A percentile compares a stretch with the other conserved stretches of the same genome.
Evolutionary conservation across 2,888 invertebrate species (phyloP).

Genomic region (Fragum fragum): DNA sequence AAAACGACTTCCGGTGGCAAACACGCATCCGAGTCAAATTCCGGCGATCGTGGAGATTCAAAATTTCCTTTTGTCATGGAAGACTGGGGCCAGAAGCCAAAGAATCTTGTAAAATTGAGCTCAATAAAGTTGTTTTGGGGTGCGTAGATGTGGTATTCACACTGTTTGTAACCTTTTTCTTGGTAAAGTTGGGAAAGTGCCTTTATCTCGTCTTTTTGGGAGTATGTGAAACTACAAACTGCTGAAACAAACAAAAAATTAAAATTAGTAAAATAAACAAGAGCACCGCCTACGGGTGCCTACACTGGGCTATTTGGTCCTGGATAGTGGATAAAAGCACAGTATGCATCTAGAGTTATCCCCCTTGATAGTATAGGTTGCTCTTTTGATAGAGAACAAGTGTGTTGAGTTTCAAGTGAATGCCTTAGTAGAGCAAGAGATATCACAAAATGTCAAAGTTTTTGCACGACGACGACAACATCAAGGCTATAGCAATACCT

Average conservation of each 20-base stretch:
- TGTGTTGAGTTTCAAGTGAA: too few species aligned
- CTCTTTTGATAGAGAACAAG: too few species aligned
- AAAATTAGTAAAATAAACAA: too few species aligned
- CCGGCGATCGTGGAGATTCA: constrained; percentile 44
- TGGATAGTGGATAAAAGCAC: too few species aligned
- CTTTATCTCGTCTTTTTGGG: constrained; percentile 72
- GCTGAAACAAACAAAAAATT: constrained; percentile 65
- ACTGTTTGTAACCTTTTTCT: constrained; percentile 71
- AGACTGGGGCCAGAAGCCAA: constrained; percentile 72
- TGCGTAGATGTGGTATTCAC: constrained; percentile 74
- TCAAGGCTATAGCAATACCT: too few species aligned
- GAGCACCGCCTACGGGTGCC: too few species aligned
- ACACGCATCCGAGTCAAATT: constrained; percentile 58
- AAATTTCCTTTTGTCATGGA: constrained; percentile 63
- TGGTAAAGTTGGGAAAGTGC: constrained; percentile 71
- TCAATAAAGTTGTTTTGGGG: constrained; percentile 72
- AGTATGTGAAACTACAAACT: constrained; percentile 77
- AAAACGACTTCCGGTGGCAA: constrained; percentile 72
- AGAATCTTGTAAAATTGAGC: constrained; percentile 76
- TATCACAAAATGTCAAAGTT: too few species aligned
- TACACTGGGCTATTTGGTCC: too few species aligned
- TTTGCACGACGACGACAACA: too few species aligned
- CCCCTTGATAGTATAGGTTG: too few species aligned
- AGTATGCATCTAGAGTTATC: too few species aligned
- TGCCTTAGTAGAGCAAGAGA: too few species aligned